These are phyloP conservation scores for Eumerus sabulonum DNA, from an alignment of 2,888 invertebrate genomes.

Conservation along the genomic window DNA sequence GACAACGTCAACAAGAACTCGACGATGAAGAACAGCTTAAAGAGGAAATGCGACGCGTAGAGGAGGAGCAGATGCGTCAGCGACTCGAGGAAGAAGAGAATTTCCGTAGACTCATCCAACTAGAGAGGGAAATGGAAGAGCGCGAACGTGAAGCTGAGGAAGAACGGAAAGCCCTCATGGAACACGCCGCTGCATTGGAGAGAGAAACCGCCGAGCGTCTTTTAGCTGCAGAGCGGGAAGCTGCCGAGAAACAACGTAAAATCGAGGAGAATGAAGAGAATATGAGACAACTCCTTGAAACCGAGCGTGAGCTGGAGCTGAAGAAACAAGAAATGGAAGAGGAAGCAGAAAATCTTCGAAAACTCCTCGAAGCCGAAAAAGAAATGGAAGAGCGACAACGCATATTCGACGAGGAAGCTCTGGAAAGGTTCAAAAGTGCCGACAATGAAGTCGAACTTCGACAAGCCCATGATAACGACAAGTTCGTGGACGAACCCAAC, in stretches of 20 bases:
- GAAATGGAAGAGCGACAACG: slow-evolving; percentile 75
- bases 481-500: slow-evolving; percentile 63
- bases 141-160: slow-evolving; percentile 38
- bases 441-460: slow-evolving; percentile 72
- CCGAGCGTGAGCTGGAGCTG: slow-evolving; percentile 49
- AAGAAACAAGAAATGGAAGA: slow-evolving; percentile 59
- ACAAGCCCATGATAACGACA: slow-evolving; percentile 34
- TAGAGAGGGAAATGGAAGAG: slow-evolving; percentile 47
- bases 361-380: slow-evolving; percentile 73
- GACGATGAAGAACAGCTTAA: slow-evolving; percentile 71
- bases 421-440: slow-evolving; percentile 71
- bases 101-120: slow-evolving; percentile 73
- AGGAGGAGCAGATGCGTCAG: slow-evolving; percentile 60
- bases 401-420: slow-evolving; percentile 72
- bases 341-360: slow-evolving; percentile 48
- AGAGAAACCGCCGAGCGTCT: slow-evolving; percentile 38
- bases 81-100: slow-evolving; percentile 71
- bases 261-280: slow-evolving; percentile 55
- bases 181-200: slow-evolving; percentile 31
- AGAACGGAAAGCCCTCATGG: slow-evolving; percentile 28
- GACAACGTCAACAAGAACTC: slow-evolving; percentile 70
- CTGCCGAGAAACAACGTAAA: slow-evolving; percentile 35
- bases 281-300: slow-evolving; percentile 41
- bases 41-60: slow-evolving; percentile 70
- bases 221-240: slow-evolving; percentile 41